Percentiles rank a stretch among this genome's conserved stretches.
Evolutionary conservation across 2,113 vertebrate species (phyloP).

Genomic region (Pandion haliaetus): DNA sequence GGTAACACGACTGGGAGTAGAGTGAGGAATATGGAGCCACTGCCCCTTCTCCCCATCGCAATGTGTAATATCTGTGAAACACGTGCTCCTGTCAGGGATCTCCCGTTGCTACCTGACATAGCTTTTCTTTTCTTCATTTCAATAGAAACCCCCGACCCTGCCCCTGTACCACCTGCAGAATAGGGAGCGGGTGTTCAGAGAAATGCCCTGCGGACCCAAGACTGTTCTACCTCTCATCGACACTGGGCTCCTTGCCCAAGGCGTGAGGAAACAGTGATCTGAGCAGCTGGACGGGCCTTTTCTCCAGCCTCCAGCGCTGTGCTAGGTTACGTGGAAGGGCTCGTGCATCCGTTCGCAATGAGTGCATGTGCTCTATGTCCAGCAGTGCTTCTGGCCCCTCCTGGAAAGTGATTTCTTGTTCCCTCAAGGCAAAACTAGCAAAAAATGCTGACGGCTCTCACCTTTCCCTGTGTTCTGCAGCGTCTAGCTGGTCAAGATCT

Average conservation of each 20-base stretch:
- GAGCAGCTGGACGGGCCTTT: rapidly evolving
- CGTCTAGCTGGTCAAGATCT: neutral
- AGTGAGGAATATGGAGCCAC: neutral
- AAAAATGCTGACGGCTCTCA: neutral
- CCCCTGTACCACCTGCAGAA: neutral
- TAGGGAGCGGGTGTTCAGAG: neutral
- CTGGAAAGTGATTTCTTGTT: neutral
- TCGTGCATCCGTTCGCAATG: rapidly evolving
- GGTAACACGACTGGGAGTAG: rapidly evolving
- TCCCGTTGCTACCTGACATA: rapidly evolving
- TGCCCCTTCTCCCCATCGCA: neutral
- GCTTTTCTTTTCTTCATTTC: neutral
- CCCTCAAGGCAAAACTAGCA: neutral
- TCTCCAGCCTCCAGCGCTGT: neutral
- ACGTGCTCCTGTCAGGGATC: neutral
- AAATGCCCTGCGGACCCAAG: neutral
- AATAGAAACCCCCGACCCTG: too few relatives aligned
- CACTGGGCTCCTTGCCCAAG: neutral
- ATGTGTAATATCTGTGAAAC: rapidly evolving
- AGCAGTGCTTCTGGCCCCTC: neutral
- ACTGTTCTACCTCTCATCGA: rapidly evolving
- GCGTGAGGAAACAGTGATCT: rapidly evolving
- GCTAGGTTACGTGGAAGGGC: rapidly evolving
- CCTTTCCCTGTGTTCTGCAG: too few relatives aligned
- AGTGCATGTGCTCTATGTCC: rapidly evolving